Evolutionary conservation across 2,888 invertebrate genomes (phyloP), one percentile per base, ranked within the genome.

Genomic region (Diadegma fenestrale): DNA sequence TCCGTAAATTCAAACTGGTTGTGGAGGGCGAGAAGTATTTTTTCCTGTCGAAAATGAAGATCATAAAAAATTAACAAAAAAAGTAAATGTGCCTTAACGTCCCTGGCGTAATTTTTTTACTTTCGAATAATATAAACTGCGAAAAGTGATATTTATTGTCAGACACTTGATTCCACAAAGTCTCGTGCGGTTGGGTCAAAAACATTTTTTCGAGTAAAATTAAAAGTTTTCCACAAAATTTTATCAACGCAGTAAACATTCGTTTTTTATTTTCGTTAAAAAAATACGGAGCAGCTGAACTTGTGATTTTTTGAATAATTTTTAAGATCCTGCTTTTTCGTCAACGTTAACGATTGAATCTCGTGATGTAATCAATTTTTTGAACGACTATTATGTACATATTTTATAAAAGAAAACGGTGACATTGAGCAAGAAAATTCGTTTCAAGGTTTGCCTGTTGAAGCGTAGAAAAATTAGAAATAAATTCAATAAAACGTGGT

Each of bases 31-130:
- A 8, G 22, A 54, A 54, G 12, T 8, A 12, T 22, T 22, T 12
- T 10, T 54, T 41, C 22, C 5, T 66, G 66, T 26, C 43, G 19
- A 22, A 22, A 43, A 43, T 66, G 19, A 1, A 66, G 4, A 10
- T 19, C 41, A 10, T 41, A 41, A 2, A 41, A 37, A 37, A 61
- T 4, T 30, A 7, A 43, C 2, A 26, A 45, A 48, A 48, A 33
- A 45, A 17, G 17, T n/a, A 45, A n/a, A 51, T n/a, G 48, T 69
- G 69, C 48, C 69, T 69, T 48, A 30, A 48, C 17, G 69, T 69
- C 30, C 48, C 48, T 48, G 48, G 30, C n/a, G 48, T 26, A 45
- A 66, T 43, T 19, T 66, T 19, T 66, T 19, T 26, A 69, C 69
- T 69, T n/a, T 48, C 1, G 26, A 48, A 30, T 30, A 43, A 8